phyloP scores from a whole-genome alignment of 2,797 vertebrate genomes.

The Lophotriccus pileatus region DNA sequence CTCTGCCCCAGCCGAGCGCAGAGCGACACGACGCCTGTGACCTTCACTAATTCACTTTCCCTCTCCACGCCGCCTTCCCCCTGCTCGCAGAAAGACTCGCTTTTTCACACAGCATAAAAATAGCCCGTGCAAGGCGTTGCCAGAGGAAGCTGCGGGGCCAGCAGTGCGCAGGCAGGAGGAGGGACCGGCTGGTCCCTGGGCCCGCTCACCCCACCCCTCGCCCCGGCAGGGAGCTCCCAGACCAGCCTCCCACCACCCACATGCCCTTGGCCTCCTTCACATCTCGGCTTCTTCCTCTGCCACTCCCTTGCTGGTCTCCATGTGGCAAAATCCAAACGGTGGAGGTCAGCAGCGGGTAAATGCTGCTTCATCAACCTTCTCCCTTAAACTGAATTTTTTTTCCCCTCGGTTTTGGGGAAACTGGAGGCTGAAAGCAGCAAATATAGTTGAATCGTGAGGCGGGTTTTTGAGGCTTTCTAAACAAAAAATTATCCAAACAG shows the following conservation, averaged over 20 bases:
- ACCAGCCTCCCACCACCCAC: background rate
- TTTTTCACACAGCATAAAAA: slow-evolving; percentile 50
- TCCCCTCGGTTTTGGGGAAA: background rate
- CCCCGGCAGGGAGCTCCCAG: background rate
- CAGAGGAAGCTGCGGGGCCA: slow-evolving; percentile 36
- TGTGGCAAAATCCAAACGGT: background rate
- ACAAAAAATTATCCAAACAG: background rate
- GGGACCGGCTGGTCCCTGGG: background rate
- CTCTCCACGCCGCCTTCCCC: slow-evolving; percentile 11
- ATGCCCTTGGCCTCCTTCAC: background rate
- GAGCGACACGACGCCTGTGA: background rate
- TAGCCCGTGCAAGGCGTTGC: slow-evolving; percentile 34
- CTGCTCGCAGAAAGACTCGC: background rate
- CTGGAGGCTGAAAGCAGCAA: background rate
- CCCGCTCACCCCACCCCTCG: background rate
- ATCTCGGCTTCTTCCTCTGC: background rate
- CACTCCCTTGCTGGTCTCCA: background rate
- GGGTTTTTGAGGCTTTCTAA: background rate
- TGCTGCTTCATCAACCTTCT: background rate
- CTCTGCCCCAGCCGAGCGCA: background rate
- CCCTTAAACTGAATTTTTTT: background rate
- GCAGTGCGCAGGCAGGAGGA: background rate
- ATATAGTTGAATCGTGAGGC: background rate
- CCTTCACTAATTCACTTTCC: slow-evolving; percentile 59
- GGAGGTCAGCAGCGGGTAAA: background rate